Evolutionary conservation across 2,888 invertebrate species (phyloP).

Genomic region (Hydrotaea diabolus): DNA sequence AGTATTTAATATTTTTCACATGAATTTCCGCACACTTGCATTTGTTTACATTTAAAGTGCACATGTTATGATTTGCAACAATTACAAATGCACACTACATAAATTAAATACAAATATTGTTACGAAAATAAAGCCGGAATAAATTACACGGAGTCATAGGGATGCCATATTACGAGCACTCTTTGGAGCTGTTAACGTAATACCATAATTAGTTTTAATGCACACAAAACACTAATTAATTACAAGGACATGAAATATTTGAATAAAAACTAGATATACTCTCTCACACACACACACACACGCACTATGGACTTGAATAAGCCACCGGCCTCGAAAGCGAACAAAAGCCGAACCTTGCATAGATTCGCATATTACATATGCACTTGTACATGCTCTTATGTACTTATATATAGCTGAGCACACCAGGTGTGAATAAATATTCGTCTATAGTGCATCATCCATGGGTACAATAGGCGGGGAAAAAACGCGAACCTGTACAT

Average conservation of each 20-base stretch:
- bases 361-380: not conserved
- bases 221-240: conserved; percentile 68
- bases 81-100: conserved; percentile 31
- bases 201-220: conserved; percentile 66
- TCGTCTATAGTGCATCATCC: conserved; percentile 5
- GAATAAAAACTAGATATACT: conserved; percentile 19
- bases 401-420: conserved; percentile 1
- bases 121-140: conserved; percentile 39
- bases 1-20: no score
- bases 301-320: not conserved
- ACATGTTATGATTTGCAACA: conserved; percentile 18
- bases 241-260: conserved; percentile 61
- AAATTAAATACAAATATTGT: not conserved
- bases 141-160: conserved; percentile 12
- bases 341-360: not conserved
- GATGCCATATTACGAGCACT: conserved; percentile 53
- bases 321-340: not conserved
- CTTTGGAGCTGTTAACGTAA: conserved; percentile 65
- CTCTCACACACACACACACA: conserved; percentile 18
- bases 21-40: no score
- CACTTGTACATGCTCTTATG: not conserved
- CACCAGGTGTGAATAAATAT: conserved; percentile 13
- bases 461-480: not conserved
- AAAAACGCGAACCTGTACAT: conserved; percentile 36
- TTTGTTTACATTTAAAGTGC: not conserved